Evolutionary conservation across 2,113 vertebrate species (phyloP).

Genomic region (Tretioscincus oriximinensis): DNA sequence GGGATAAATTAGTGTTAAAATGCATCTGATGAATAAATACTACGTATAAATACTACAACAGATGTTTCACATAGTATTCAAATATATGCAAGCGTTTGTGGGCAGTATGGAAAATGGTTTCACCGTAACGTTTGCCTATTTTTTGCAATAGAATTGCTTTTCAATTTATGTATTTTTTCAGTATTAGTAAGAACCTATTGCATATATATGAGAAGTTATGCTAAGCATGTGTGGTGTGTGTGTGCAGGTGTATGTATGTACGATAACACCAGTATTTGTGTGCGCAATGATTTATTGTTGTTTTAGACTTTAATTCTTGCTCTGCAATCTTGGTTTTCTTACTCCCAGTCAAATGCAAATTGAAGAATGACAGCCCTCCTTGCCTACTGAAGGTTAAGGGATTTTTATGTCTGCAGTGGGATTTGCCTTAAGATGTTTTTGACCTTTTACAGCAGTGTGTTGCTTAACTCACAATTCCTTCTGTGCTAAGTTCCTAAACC

Average conservation of each 20-base stretch:
- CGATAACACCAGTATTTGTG: background rate
- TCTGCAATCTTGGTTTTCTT: fast-evolving
- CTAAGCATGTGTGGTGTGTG: too few species aligned
- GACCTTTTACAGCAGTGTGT: conserved; percentile 72
- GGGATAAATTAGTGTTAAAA: background rate
- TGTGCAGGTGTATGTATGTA: background rate
- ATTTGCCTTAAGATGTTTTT: conserved; percentile 71
- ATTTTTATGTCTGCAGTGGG: conserved; percentile 57
- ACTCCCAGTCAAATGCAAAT: background rate
- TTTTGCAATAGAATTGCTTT: background rate
- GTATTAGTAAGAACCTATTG: background rate
- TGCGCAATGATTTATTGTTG: background rate
- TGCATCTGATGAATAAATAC: background rate
- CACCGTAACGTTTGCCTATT: background rate
- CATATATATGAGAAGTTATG: background rate
- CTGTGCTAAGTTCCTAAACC: conserved; percentile 41
- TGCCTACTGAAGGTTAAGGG: conserved; percentile 54
- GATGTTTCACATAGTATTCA: background rate
- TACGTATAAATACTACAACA: background rate
- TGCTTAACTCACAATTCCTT: conserved; percentile 17
- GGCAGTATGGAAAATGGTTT: background rate
- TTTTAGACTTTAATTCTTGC: background rate
- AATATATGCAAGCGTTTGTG: too few species aligned
- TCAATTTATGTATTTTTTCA: background rate
- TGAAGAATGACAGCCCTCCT: conserved; percentile 65